phyloP scores from a whole-genome alignment of 2,888 invertebrate species.

The Nineta flava region DNA sequence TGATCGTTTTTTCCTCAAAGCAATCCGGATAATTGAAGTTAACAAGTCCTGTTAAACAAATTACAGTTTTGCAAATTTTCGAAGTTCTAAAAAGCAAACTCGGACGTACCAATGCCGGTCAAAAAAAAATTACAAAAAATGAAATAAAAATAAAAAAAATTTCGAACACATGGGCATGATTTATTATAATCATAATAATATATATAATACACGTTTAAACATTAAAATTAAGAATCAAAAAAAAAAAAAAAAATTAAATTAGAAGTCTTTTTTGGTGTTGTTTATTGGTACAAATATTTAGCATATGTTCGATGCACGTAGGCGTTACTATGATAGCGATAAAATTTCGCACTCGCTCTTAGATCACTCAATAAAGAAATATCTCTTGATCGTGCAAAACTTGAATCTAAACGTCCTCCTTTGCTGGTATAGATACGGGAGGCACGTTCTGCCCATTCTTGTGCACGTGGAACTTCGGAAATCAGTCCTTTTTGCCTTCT shows the following conservation, averaged over 20 bases:
- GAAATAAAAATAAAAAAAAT: neutral
- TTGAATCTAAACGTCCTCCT: conserved; percentile 25
- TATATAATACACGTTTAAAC: neutral
- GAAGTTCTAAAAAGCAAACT: too few relatives aligned
- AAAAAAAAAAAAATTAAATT: neutral
- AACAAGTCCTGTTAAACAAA: too few relatives aligned
- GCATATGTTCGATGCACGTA: conserved; percentile 61
- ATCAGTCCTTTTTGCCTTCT: conserved; percentile 47
- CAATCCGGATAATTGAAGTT: too few relatives aligned
- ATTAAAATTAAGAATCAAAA: too few relatives aligned
- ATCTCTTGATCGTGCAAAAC: conserved; percentile 19
- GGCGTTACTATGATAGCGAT: conserved; percentile 58
- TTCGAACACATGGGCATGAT: neutral
- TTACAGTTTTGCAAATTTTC: too few relatives aligned
- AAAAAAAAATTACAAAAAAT: too few relatives aligned
- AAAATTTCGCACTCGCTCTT: conserved; percentile 49
- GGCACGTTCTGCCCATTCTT: conserved; percentile 75
- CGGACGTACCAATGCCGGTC: too few relatives aligned
- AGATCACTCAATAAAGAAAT: conserved; percentile 39
- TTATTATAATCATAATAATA: neutral
- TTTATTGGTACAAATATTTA: conserved; percentile 7
- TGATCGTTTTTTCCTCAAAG: too few relatives aligned
- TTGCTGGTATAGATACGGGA: conserved; percentile 45
- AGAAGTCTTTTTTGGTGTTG: neutral
- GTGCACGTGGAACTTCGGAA: conserved; percentile 58